Evolutionary conservation across 1,140 invertebrate species (phyloP), one percentile per base, ranked within the genome.

Genomic region (Agrypnia vestita): DNA sequence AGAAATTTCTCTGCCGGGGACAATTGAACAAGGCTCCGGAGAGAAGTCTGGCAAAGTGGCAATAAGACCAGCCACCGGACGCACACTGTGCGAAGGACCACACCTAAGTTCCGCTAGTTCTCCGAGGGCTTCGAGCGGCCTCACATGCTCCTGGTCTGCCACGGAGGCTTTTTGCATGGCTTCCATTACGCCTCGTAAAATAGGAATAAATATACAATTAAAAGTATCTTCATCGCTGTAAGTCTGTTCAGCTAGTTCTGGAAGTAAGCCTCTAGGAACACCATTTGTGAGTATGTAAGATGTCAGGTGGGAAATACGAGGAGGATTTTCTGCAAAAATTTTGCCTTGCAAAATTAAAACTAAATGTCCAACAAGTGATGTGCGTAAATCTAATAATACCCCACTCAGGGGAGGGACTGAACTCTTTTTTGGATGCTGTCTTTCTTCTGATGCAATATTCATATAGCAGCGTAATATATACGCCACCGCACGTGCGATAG

Each of bases 31-130:
- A 9, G 92, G 86, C n/a, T 92, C 91, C 0, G 95, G 95, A 56
- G 94, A 89, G 87, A 97, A 97, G 84, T 96, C 94, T 0, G 88
- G 85, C 85, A 96, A 92, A 72, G 91, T 90, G 35, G 93, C 92
- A 53, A 98, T 92, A 56, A 97, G 87, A 83, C 92, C 91, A 84
- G 96, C 96, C 61, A 97, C 92, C 0, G 96, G 96, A 15, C 96
- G 89, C 1, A 90, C 83, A 11, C 85, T 82, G 69, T 86, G 87
- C 3, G 85, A 81, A 44, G 86, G 85, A 7, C 86, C 86, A 6
- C 86, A 87, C 17, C 88, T 85, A 79, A 89, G 64, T 79, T 89
- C 88, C 79, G 82, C 55, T 11, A 83, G 44, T 56, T 83, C 82
- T 10, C 87, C 87, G 67, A 90, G 82, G 25, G 87, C 83, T 3